Conservation (phyloP, 2,797 vertebrate species). For the Anguilla obscura region DNA sequence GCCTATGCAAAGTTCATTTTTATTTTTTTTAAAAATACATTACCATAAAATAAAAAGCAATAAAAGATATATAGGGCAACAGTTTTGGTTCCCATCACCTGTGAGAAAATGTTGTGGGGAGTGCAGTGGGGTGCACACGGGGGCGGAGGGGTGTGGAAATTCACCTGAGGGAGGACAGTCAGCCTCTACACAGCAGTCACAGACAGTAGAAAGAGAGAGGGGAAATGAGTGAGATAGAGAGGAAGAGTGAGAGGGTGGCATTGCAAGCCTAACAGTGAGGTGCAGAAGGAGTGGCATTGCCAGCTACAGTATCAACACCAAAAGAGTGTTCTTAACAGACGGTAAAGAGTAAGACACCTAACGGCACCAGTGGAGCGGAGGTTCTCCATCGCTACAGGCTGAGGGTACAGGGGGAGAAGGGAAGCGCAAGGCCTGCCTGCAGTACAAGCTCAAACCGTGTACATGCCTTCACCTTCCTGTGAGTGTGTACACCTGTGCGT, state of each 20-base stretch:
- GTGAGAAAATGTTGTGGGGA: conserved; percentile 55
- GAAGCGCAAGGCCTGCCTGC: not conserved
- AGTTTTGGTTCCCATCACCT: conserved; percentile 51
- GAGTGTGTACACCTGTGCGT: not conserved
- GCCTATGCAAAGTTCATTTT: conserved; percentile 73
- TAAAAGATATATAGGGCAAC: conserved; percentile 62
- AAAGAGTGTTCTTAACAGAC: conserved; percentile 37
- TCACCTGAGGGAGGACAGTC: conserved; percentile 53
- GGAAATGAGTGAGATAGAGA: conserved; percentile 10
- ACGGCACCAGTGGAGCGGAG: conserved; percentile 5
- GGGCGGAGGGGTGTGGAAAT: conserved; percentile 47
- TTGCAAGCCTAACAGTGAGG: conserved; percentile 15
- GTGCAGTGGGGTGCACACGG: conserved; percentile 37
- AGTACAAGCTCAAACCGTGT: not conserved
- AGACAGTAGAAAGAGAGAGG: conserved; percentile 11
- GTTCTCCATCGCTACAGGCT: conserved; percentile 5
- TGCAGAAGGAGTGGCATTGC: conserved; percentile 55
- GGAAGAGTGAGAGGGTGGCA: not conserved
- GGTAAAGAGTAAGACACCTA: conserved; percentile 7
- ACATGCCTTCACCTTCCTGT: no score
- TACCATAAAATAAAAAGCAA: conserved; percentile 68
- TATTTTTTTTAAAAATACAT: conserved; percentile 76
- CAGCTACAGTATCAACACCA: conserved; percentile 65
- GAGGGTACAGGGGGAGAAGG: not conserved
- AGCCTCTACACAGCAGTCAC: conserved; percentile 52